Base-by-base conservation (phyloP, 37 sponge, comb jelly and placozoan genomes). In the Cliona cf. orientalis region DNA sequence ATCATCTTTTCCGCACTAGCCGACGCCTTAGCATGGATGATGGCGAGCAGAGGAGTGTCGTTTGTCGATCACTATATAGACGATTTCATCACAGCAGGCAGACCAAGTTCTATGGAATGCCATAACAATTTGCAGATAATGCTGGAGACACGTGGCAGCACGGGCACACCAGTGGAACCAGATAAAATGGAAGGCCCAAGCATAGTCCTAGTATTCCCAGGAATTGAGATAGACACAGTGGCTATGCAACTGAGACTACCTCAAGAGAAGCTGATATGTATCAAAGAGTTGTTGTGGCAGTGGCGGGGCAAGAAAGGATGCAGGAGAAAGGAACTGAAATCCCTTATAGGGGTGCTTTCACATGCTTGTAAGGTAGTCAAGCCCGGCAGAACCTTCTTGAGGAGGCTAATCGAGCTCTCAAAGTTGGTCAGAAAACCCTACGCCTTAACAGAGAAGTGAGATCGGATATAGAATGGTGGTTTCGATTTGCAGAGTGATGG, bases 381-480 rank as follows among this genome's bases (percentile, higher is more conserved):
- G 31, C 76, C 76, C n/a, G 76, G 76, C 42, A 58, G 59, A 12
- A 28, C 59, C 12, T 75, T 75, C 45, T 9, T 75, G 36, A 58
- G 59, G 7, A 29, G 76, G 62, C 59, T 75, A 17, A 60, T 61
- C 17, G 55, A 49, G 17, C 17, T 49, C 17, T 11, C 55, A 49
- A 49, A 49, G 55, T 17, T 49, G 55, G 55, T 17, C 11, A 49
- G 17, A 17, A 21, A 17, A 11, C 55, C 17, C 55, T 49, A 17
- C 55, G 55, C 55, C 55, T 49, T 11, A 21, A 17, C 55, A 11
- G 17, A 21, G 55, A 49, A 21, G 55, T 17, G 17, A 49, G 55
- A 49, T 49, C 55, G 17, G 55, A 49, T 17, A 11, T 49, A 17
- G 55, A 49, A 17, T 49, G 55, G 17, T 49, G 55, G 55, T 49